These are phyloP conservation scores for Ceryle rudis DNA, from an alignment of 2,797 vertebrate species.

Conservation along the genomic window DNA sequence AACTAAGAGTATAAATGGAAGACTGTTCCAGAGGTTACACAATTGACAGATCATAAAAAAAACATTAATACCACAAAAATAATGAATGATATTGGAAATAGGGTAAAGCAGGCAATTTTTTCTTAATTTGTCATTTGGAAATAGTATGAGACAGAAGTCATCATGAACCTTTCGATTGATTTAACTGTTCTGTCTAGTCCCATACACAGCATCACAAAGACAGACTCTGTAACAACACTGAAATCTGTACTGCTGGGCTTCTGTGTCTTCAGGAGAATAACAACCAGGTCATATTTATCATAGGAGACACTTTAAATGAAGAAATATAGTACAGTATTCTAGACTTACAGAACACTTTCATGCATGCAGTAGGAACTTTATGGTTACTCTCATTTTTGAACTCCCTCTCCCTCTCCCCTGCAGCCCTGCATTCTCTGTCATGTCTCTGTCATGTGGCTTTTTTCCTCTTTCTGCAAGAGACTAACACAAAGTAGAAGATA, in stretches of 20 bases:
- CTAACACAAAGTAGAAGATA: not conserved
- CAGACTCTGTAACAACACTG: not conserved
- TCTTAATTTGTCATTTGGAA: not conserved
- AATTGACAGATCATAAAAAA: not conserved
- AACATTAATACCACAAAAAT: not conserved
- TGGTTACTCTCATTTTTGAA: not conserved
- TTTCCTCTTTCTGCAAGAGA: not conserved
- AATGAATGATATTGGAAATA: not conserved
- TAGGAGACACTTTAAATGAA: slow-evolving; percentile 2
- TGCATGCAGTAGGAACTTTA: not conserved
- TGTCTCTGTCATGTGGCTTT: not conserved
- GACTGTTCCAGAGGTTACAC: not conserved
- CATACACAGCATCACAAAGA: not conserved
- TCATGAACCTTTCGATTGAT: not conserved
- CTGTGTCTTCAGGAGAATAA: not conserved
- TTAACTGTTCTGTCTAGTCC: not conserved
- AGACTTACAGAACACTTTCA: not conserved
- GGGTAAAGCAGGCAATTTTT: not conserved
- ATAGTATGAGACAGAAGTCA: not conserved
- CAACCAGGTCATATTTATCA: not conserved
- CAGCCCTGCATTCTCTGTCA: not conserved
- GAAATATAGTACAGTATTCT: not conserved
- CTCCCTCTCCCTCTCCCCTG: not conserved
- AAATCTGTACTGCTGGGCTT: not conserved
- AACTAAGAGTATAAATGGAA: not conserved